Evolutionary conservation across 1,140 invertebrate species (phyloP).

Genomic region (Apocrypta bakeri): DNA sequence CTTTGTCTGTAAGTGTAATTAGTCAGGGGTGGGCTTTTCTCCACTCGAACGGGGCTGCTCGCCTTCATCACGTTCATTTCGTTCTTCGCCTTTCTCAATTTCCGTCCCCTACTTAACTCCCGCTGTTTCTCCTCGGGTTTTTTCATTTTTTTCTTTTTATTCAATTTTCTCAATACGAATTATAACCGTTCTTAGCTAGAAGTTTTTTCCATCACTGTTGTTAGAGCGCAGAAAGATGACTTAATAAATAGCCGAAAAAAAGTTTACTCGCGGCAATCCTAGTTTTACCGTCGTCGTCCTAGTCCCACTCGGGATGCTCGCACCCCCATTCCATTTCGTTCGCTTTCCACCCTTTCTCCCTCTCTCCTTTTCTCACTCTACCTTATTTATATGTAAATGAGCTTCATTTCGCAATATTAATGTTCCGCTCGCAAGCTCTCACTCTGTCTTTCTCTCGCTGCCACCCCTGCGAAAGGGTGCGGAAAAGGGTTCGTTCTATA

Average conservation of each 20-base stretch:
- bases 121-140: neutral
- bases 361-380: conserved; percentile 70
- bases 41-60: conserved; percentile 64
- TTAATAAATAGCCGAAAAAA: conserved; percentile 17
- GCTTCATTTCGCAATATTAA: conserved; percentile 91
- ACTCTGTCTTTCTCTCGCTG: neutral
- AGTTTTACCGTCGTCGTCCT: neutral
- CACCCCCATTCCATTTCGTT: neutral
- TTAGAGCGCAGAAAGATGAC: neutral
- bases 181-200: neutral
- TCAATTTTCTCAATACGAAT: neutral
- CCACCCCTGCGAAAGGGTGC: conserved; percentile 64
- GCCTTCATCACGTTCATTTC: conserved; percentile 65
- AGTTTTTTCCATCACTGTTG: neutral
- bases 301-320: conserved; percentile 12
- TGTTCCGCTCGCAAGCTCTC: conserved; percentile 78
- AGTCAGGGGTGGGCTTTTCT: conserved; percentile 70
- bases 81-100: conserved; percentile 23
- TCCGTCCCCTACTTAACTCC: neutral
- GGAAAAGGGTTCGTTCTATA: conserved; percentile 67
- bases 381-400: conserved; percentile 92
- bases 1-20: conserved; percentile 74
- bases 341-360: conserved; percentile 24
- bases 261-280: too few relatives aligned
- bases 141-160: neutral